Evolutionary conservation across 2,888 invertebrate genomes (phyloP).

Genomic region (Troglohyphantes excavatus): DNA sequence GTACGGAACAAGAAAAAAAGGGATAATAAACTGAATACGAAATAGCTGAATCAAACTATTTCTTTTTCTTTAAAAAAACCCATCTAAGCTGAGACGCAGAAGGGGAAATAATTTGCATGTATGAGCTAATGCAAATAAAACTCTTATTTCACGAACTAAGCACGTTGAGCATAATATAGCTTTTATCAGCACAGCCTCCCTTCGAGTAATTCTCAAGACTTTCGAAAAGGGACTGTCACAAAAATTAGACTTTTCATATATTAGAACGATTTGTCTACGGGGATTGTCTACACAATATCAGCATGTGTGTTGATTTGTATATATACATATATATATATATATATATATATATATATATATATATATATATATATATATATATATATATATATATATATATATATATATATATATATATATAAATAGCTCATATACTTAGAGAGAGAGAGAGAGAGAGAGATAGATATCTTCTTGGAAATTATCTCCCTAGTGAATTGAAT

Average conservation of each 20-base stretch:
- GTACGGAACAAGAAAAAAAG: slow-evolving; percentile 15
- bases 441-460: no score
- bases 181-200: slow-evolving; percentile 26
- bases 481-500: no score
- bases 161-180: slow-evolving; percentile 12
- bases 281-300: no score
- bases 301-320: no score
- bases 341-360: no score
- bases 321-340: no score
- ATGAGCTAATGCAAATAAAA: slow-evolving; percentile 71
- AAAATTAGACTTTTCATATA: background rate
- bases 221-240: slow-evolving; percentile 1
- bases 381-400: no score
- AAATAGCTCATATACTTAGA: no score
- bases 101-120: slow-evolving; percentile 71
- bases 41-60: slow-evolving; percentile 21
- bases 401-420: no score
- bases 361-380: no score
- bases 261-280: no score
- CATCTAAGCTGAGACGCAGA: slow-evolving; percentile 28
- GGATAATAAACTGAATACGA: slow-evolving; percentile 28
- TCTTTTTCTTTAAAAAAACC: slow-evolving; percentile 34
- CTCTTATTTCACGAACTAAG: slow-evolving; percentile 67
- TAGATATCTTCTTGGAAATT: no score
- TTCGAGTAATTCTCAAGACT: slow-evolving; percentile 7